A percentile compares a stretch with the other conserved stretches of the same genome.
Conservation (phyloP, 2,797 vertebrate genomes). For the Phylloscopus collybita region DNA sequence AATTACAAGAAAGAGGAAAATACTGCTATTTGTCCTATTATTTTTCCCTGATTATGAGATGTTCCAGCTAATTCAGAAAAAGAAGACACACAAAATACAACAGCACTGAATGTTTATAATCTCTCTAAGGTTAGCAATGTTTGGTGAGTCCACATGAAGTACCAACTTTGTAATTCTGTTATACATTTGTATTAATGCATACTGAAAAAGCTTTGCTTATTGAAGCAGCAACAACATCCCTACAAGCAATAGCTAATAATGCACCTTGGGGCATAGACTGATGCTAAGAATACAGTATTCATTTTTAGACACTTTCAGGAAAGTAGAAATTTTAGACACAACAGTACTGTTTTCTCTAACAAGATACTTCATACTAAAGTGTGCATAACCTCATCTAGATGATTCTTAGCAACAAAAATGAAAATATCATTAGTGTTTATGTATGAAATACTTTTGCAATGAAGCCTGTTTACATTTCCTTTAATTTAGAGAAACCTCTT, state of each 20-base stretch:
- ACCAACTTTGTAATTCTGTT: neutral
- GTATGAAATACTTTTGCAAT: neutral
- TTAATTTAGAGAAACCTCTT: neutral
- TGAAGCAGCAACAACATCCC: neutral
- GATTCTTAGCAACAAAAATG: neutral
- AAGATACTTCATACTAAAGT: neutral
- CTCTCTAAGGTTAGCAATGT: neutral
- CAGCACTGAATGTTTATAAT: neutral
- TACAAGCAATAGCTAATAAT: neutral
- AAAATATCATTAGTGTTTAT: neutral
- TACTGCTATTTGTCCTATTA: neutral
- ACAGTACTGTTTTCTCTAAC: neutral
- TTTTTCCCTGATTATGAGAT: neutral
- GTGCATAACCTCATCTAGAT: neutral
- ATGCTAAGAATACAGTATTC: neutral
- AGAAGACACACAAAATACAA: neutral
- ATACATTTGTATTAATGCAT: conserved; percentile 17
- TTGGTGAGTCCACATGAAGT: neutral
- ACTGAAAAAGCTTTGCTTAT: conserved; percentile 30
- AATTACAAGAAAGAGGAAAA: neutral
- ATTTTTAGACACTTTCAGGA: neutral
- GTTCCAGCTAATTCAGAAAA: neutral
- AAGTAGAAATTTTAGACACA: neutral
- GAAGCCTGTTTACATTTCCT: neutral
- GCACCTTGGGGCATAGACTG: neutral